phyloP scores from a whole-genome alignment of 2,797 vertebrate species.

The Mallotus villosus region DNA sequence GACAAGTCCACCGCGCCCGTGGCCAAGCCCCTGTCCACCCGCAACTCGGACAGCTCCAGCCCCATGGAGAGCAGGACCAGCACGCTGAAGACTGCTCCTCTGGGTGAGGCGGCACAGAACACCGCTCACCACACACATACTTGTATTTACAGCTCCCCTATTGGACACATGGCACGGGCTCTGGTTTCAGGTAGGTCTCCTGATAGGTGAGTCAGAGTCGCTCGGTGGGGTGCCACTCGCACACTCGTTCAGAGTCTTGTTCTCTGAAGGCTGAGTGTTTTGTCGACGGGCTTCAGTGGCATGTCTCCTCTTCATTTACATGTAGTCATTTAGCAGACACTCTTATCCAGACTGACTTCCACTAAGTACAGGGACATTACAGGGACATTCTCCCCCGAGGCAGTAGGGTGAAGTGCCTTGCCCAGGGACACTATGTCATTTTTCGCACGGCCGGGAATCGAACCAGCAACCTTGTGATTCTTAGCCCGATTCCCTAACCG shows the following conservation, averaged over 20 bases:
- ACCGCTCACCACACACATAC: not conserved
- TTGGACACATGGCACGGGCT: not conserved
- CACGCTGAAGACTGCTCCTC: conserved; percentile 87
- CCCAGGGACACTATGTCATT: no score
- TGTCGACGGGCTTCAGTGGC: not conserved
- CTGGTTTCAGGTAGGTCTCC: not conserved
- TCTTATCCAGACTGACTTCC: no score
- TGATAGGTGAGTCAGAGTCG: not conserved
- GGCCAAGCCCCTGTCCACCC: conserved; percentile 93
- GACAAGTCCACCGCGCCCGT: conserved; percentile 93
- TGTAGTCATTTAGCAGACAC: no score
- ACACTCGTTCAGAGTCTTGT: no score
- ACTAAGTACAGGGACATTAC: no score
- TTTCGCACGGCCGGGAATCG: no score
- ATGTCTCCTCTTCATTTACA: conserved; percentile 10
- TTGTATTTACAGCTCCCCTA: no score
- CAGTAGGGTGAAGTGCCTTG: no score
- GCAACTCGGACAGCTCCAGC: conserved; percentile 90
- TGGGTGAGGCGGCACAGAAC: conserved; percentile 75
- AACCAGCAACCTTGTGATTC: no score
- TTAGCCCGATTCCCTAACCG: no score
- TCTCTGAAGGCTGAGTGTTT: not conserved
- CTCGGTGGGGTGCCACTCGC: not conserved
- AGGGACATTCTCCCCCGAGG: no score
- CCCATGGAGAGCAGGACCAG: conserved; percentile 90